Evolutionary conservation across 2,797 vertebrate genomes (phyloP).

Genomic region (Martes flavigula): DNA sequence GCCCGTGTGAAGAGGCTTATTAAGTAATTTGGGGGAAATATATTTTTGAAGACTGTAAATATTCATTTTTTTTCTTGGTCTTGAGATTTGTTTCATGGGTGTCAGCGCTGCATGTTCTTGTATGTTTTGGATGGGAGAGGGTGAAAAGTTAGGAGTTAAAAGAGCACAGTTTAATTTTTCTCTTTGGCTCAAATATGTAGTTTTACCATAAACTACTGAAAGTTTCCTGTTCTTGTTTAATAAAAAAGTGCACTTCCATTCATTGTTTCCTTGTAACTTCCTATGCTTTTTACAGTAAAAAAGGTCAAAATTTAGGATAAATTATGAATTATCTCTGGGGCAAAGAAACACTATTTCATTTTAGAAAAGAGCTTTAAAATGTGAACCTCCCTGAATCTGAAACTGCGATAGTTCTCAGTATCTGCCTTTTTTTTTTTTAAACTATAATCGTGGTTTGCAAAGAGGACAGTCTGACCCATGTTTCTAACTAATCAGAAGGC

Average conservation of each 20-base stretch:
- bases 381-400: neutral
- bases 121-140: slow-evolving; percentile 10
- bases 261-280: slow-evolving; percentile 84
- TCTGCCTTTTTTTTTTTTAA: neutral
- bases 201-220: slow-evolving; percentile 80
- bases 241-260: slow-evolving; percentile 84
- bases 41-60: slow-evolving; percentile 66
- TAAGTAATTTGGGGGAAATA: slow-evolving; percentile 65
- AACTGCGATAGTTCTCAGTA: neutral
- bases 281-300: slow-evolving; percentile 80
- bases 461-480: neutral
- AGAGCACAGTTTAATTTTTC: slow-evolving; percentile 2
- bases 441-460: neutral
- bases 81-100: neutral
- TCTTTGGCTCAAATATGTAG: slow-evolving; percentile 68
- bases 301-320: slow-evolving; percentile 77
- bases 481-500: neutral
- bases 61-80: slow-evolving; percentile 67
- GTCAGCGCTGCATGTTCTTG: neutral
- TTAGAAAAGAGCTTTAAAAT: slow-evolving; percentile 35
- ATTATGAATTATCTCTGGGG: slow-evolving; percentile 77
- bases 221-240: slow-evolving; percentile 84
- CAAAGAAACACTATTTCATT: slow-evolving; percentile 68
- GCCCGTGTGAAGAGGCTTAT: slow-evolving; percentile 62
- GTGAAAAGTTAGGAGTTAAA: slow-evolving; percentile 34